Percentiles rank a stretch among this genome's conserved stretches.
These are phyloP conservation scores for Oedothorax gibbosus DNA, from an alignment of 1,140 invertebrate species.

Conservation along the genomic window DNA sequence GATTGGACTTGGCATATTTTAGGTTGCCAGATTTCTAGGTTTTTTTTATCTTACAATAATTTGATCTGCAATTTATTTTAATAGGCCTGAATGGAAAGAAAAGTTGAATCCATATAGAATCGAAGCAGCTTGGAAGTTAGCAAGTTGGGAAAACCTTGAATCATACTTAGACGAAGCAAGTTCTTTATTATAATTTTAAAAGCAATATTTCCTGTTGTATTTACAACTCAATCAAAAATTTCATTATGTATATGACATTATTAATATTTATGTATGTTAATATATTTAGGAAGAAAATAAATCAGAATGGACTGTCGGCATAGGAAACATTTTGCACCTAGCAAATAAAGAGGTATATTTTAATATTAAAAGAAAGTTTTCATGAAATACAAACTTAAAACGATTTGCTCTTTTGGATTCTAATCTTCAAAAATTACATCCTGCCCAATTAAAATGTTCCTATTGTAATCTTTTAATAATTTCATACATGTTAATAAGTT, in stretches of 20 bases:
- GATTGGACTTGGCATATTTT: no score
- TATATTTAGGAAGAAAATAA: slow-evolving; percentile 39
- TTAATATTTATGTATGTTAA: background rate
- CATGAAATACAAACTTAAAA: no score
- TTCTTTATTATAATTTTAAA: background rate
- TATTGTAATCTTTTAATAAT: slow-evolving; percentile 11
- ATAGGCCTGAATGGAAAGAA: slow-evolving; percentile 66
- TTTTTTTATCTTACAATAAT: background rate
- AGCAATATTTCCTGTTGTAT: background rate
- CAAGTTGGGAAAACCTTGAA: slow-evolving; percentile 83
- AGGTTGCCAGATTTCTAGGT: background rate
- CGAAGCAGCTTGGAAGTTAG: slow-evolving; percentile 89
- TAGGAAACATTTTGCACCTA: slow-evolving; percentile 42
- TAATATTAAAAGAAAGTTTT: no score
- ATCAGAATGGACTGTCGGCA: slow-evolving; percentile 30
- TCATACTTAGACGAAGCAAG: slow-evolving; percentile 70
- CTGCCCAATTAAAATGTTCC: background rate
- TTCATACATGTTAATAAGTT: background rate
- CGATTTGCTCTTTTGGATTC: no score
- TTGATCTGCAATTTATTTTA: background rate
- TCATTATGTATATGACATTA: background rate
- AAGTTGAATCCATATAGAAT: slow-evolving; percentile 72
- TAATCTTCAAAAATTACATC: background rate
- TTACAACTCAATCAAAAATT: background rate
- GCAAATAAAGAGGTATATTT: slow-evolving; percentile 45